Evolutionary conservation across 1,140 invertebrate species (phyloP), one percentile per base, ranked within the genome.

Genomic region (Caenorhabditis remanei): DNA sequence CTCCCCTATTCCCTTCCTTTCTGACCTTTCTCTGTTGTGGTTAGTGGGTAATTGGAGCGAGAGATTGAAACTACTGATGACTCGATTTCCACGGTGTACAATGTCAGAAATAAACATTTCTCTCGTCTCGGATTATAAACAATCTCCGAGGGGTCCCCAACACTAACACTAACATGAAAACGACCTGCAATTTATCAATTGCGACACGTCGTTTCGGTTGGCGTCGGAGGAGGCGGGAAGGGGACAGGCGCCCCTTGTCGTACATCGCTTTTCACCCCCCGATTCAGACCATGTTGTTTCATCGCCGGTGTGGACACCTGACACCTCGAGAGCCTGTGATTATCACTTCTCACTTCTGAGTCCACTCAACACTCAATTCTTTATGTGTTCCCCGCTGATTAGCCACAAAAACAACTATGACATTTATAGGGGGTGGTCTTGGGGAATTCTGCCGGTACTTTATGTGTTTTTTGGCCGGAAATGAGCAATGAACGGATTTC

Each of bases 121-220:
- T 32, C 32, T 32, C 32, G 32, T 32, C 32, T 32, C 32, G 32
- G 43, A 79, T 79, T 79, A 79, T 79, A 79, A 79, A 79, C 71
- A 79, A 79, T 79, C 71, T 79, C 71, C 46, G 32, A 32, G 32
- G 13, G 50, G 50, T 46, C 67, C 9, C 67, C 40, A 13, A 4
- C 40, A 43, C 7, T 40, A n/a, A 13, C 46, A 53, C 16, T 46
- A 79, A 79, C 71, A 79, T 40, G 16, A n/a, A 79, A 50, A 79
- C 46, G 71, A 79, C 71, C 71, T 79, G 71, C 71, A 50, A 79
- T 79, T 79, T 79, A 79, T 79, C 71, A 79, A 79, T 50, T 79
- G 14, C 71, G 71, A 79, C 71, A 79, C 71, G 71, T 79, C 71
- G 71, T 79, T 79, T 79, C 21, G 71, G 63, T 67, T 19, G 50